These are phyloP conservation scores for Willowsia nigromaculata DNA, from an alignment of 2,888 invertebrate genomes.

Conservation along the genomic window DNA sequence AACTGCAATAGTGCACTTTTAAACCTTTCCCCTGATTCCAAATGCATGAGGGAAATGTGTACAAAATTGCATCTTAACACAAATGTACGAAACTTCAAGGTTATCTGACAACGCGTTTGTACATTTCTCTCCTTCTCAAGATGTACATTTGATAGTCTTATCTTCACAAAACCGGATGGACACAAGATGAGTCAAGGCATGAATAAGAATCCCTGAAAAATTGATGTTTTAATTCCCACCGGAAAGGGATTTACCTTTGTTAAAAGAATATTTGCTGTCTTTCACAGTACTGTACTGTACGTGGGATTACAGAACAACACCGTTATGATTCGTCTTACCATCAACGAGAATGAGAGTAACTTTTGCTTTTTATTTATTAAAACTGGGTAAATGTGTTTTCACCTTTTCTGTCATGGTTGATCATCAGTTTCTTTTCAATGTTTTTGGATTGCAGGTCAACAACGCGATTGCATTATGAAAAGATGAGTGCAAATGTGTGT, in stretches of 20 bases:
- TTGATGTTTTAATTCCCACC: neutral
- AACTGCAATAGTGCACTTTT: constrained; percentile 40
- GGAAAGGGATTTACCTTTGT: neutral
- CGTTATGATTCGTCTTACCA: neutral
- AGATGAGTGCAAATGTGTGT: neutral
- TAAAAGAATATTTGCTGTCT: neutral
- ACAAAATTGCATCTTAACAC: neutral
- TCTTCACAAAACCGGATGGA: neutral
- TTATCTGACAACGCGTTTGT: neutral
- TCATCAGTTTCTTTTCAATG: constrained; percentile 14
- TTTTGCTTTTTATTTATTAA: neutral
- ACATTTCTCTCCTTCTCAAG: too few species aligned
- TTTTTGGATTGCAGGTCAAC: constrained; percentile 28
- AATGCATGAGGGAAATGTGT: neutral
- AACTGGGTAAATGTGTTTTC: constrained; percentile 15
- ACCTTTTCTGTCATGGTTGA: constrained; percentile 39
- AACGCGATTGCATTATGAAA: neutral
- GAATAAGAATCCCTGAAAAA: neutral
- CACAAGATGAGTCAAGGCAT: too few species aligned
- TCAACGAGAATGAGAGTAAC: neutral
- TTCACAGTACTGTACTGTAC: neutral
- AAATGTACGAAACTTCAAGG: constrained; percentile 7
- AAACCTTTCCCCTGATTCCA: neutral
- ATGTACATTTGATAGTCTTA: too few species aligned
- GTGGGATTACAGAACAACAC: too few species aligned